Evolutionary conservation across 2,113 vertebrate genomes (phyloP), one percentile per base, ranked within the genome.

Genomic region (Probosciger aterrimus): DNA sequence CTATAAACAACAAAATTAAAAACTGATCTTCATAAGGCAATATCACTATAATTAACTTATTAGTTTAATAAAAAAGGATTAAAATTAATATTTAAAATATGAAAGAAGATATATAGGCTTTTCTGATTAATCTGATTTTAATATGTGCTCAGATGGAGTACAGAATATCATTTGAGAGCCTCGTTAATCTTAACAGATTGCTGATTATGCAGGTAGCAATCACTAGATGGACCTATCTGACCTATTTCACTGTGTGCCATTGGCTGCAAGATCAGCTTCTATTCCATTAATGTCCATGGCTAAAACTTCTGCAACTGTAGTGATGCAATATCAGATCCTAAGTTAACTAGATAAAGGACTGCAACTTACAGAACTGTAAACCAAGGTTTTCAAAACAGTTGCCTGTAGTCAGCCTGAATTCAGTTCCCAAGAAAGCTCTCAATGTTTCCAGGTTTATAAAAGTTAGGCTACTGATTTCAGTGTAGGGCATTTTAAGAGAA

Each of bases 121-220:
- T 60, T 88, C 35, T 91, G 93, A 96, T 95, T 86, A 76, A 97
- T 97, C n/a, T 82, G 47, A 75, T 92, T 93, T 92, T 96, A 93
- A 97, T 96, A 63, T 76, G 57, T 55, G 28, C 52, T 79, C 41
- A 41, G 57, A 79, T 82, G 88, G 82, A 91, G 83, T 84, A 86
- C 65, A 79, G 93, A 91, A 86, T 90, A 86, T 79, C 15, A 13
- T 95, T 86, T 71, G 74, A 93, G 47, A 89, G 4, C 4, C 25
- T 89, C 86, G 92, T 96, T 84, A 95, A 94, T 96, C 96, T 94
- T 95, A 84, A 94, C 82, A 92, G 62, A 93, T 88, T 86, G 65
- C 65, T 88, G 92, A 88, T 96, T 86, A 92, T 92, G 69, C 67
- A 95, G 53, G 74, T 91, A 81, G 27, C 80, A 95, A 85, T 93